Conservation (phyloP, 1,140 invertebrate genomes). For the Ericerus pela region DNA sequence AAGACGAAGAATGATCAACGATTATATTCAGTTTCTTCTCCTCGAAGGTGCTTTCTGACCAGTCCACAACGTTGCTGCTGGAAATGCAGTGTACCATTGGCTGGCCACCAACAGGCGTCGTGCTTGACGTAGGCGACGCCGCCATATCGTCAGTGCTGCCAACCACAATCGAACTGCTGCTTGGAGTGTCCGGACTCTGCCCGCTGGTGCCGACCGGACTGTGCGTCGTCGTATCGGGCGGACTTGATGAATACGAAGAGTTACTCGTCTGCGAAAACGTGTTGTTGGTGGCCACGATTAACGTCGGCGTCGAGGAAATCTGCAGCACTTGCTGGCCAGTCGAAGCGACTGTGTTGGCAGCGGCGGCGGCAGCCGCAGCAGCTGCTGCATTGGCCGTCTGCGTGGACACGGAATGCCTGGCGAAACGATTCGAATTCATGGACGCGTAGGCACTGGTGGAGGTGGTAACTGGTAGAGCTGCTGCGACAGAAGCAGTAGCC, state of each 20-base stretch:
- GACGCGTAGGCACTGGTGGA: not conserved
- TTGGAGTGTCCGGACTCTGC: slow-evolving; percentile 32
- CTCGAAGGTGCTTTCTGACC: slow-evolving; percentile 13
- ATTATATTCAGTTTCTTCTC: not conserved
- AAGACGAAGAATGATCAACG: not conserved
- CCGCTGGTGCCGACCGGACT: slow-evolving; percentile 43
- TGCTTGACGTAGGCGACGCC: slow-evolving; percentile 21
- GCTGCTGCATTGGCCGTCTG: slow-evolving; percentile 53
- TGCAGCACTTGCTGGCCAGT: slow-evolving; percentile 30
- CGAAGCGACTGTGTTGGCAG: not conserved
- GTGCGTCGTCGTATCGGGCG: slow-evolving; percentile 65
- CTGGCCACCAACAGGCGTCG: slow-evolving; percentile 18
- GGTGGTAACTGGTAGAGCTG: slow-evolving; percentile 18
- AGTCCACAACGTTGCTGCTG: slow-evolving; percentile 39
- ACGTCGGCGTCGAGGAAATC: slow-evolving; percentile 24
- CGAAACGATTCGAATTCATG: no score
- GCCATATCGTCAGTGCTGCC: slow-evolving; percentile 20
- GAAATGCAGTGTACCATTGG: slow-evolving; percentile 68
- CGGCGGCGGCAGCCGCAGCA: slow-evolving; percentile 19
- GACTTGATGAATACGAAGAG: slow-evolving; percentile 33
- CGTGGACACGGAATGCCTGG: slow-evolving; percentile 51
- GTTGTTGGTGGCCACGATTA: slow-evolving; percentile 37
- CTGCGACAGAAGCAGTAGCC: slow-evolving; percentile 28
- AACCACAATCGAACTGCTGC: slow-evolving; percentile 24
- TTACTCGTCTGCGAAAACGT: slow-evolving; percentile 37